A percentile compares a stretch with the other conserved stretches of the same genome.
Conservation (phyloP, 2,113 vertebrate species). For the Mus pahari region DNA sequence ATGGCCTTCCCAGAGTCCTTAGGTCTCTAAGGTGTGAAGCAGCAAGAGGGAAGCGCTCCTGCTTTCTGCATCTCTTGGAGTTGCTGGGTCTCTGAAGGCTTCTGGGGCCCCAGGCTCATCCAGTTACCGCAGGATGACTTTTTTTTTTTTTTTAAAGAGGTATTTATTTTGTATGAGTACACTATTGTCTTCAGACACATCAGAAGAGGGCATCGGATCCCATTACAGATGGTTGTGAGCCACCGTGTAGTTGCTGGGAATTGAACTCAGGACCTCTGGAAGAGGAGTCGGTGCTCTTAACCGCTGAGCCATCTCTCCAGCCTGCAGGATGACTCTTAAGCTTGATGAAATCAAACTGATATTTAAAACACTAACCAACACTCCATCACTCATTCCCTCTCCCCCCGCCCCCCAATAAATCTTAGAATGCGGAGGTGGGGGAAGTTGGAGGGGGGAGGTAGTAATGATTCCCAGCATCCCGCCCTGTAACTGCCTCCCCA, state of each 20-base stretch:
- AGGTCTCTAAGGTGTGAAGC: background rate
- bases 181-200: no score
- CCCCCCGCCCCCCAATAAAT: background rate
- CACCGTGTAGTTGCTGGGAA: no score
- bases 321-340: background rate
- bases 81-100: fast-evolving
- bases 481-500: background rate
- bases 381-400: background rate
- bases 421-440: background rate
- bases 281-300: no score
- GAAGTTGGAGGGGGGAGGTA: background rate
- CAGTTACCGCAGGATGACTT: background rate
- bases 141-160: no score
- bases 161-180: no score
- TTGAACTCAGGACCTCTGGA: no score
- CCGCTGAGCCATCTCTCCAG: no score
- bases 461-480: background rate
- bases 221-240: no score
- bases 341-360: background rate
- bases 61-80: background rate
- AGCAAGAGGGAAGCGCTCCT: background rate
- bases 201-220: no score
- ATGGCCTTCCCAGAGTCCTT: background rate
- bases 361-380: background rate
- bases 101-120: background rate